Conservation (phyloP, 2,797 vertebrate genomes). For the Myripristis murdjan region DNA sequence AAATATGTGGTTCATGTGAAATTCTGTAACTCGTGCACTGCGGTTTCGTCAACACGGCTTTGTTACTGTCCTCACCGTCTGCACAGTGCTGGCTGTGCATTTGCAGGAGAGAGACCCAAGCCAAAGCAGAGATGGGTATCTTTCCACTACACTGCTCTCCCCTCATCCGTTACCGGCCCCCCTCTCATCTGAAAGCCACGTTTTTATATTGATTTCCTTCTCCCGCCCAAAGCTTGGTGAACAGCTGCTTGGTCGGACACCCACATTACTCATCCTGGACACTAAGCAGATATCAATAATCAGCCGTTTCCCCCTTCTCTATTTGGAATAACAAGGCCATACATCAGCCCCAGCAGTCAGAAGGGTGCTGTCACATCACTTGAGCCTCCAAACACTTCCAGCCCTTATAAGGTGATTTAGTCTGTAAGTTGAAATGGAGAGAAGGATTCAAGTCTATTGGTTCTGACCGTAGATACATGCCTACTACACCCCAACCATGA, state of each 20-base stretch:
- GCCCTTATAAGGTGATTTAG: slow-evolving; percentile 64
- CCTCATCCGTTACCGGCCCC: slow-evolving; percentile 64
- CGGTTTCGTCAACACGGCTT: slow-evolving; percentile 52
- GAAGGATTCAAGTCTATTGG: slow-evolving; percentile 57
- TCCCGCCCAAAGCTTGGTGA: slow-evolving; percentile 69
- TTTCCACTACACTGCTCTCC: slow-evolving; percentile 54
- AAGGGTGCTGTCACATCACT: slow-evolving; percentile 42
- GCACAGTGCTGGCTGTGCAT: slow-evolving; percentile 13
- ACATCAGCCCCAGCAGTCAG: slow-evolving; percentile 64
- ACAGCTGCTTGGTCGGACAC: slow-evolving; percentile 64
- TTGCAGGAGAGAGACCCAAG: slow-evolving; percentile 37
- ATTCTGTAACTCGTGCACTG: slow-evolving; percentile 33
- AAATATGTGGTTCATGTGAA: slow-evolving; percentile 42
- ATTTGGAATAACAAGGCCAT: slow-evolving; percentile 75
- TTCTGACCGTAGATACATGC: slow-evolving; percentile 25
- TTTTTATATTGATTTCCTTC: slow-evolving; percentile 72
- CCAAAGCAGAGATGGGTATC: slow-evolving; percentile 58
- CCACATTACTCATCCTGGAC: slow-evolving; percentile 69
- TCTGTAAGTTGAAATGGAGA: slow-evolving; percentile 33
- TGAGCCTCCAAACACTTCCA: slow-evolving; percentile 34
- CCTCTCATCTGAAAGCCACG: slow-evolving; percentile 66
- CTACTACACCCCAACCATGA: slow-evolving; percentile 5
- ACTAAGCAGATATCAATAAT: slow-evolving; percentile 78
- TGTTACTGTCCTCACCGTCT: slow-evolving; percentile 25
- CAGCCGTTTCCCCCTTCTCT: slow-evolving; percentile 66